Percentiles rank a stretch among this genome's conserved stretches.
Conservation (phyloP, 2,113 vertebrate species). For the Phylloscopus trochilus region DNA sequence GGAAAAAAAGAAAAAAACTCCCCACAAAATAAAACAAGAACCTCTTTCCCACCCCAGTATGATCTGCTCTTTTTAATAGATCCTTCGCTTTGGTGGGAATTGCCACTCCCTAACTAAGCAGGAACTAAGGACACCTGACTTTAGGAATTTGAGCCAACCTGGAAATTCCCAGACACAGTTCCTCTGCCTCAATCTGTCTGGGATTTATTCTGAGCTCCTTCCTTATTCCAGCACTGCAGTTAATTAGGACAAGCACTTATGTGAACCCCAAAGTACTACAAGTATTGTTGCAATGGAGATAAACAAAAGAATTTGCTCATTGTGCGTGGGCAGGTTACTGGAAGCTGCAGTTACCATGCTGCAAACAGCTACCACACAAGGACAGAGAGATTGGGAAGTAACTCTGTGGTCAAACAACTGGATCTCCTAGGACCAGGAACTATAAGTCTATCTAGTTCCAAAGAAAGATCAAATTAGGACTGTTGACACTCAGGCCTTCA, state of each 20-base stretch:
- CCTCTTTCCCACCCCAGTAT: accelerated
- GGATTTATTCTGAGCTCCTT: neutral
- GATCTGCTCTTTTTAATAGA: neutral
- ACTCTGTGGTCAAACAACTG: neutral
- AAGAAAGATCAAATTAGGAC: neutral
- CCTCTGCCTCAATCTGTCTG: neutral
- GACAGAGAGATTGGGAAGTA: neutral
- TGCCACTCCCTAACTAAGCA: neutral
- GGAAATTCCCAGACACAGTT: neutral
- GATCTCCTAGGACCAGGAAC: neutral
- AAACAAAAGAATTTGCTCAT: neutral
- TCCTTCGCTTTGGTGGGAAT: neutral
- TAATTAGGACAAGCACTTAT: neutral
- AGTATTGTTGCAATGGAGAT: neutral
- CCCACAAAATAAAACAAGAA: neutral
- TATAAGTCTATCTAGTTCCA: neutral
- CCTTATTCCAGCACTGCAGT: neutral
- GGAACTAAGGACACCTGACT: neutral
- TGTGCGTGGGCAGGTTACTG: neutral
- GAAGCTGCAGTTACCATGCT: neutral
- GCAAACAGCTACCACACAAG: neutral
- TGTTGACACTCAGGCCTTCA: neutral
- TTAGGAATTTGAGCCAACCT: neutral
- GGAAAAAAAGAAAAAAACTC: neutral
- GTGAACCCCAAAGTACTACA: neutral